A percentile compares a stretch with the other conserved stretches of the same genome.
Evolutionary conservation across 2,888 invertebrate species (phyloP).

Genomic region (Exephanes ischioxanthus): DNA sequence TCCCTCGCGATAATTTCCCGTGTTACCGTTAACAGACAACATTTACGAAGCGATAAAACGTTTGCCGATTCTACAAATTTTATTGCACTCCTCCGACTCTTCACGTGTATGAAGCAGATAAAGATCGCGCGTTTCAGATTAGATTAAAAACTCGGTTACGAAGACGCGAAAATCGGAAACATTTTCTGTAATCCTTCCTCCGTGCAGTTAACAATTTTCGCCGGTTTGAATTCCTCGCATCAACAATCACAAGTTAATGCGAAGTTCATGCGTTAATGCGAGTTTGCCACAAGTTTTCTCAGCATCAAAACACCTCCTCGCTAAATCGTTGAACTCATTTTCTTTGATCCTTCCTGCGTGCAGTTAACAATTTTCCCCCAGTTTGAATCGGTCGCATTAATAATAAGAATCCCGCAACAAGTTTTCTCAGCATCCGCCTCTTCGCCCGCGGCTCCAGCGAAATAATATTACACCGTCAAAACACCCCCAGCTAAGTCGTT

Average conservation of each 20-base stretch:
- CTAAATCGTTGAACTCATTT: not conserved
- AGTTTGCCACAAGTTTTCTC: not conserved
- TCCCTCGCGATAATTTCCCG: not conserved
- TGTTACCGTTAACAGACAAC: not conserved
- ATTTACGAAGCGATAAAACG: not conserved
- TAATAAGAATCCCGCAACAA: not conserved
- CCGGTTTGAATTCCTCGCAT: not conserved
- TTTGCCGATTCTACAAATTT: not conserved
- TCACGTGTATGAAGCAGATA: not conserved
- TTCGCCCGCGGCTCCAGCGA: not conserved
- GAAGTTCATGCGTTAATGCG: too few relatives aligned
- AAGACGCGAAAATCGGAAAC: slow-evolving; percentile 20
- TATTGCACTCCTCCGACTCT: not conserved
- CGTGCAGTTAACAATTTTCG: not conserved
- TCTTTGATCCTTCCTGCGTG: not conserved
- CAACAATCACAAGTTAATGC: not conserved
- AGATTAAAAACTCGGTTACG: slow-evolving; percentile 28
- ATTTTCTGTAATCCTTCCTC: not conserved
- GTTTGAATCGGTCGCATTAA: not conserved
- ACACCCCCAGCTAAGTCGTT: slow-evolving; percentile 28
- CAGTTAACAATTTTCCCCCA: not conserved
- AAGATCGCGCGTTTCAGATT: slow-evolving; percentile 34
- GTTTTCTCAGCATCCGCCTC: not conserved
- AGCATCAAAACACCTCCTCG: not conserved
- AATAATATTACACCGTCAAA: slow-evolving; percentile 22